phyloP scores from a whole-genome alignment of 2,797 vertebrate species.

The Mormyrus hasselquistii region DNA sequence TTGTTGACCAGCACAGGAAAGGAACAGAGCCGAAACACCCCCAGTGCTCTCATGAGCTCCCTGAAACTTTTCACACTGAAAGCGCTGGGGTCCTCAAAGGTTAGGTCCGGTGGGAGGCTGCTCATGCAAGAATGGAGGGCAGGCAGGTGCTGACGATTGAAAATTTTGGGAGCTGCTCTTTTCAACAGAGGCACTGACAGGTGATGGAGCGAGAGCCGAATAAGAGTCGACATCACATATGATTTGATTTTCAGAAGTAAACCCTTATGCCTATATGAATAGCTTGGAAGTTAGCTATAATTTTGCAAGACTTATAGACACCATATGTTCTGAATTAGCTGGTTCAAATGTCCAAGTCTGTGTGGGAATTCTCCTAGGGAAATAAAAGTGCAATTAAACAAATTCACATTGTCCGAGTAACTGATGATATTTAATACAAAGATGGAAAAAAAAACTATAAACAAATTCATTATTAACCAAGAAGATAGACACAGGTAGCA shows the following conservation, averaged over 20 bases:
- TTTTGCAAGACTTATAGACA: not conserved
- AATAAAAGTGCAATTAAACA: not conserved
- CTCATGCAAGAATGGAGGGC: not conserved
- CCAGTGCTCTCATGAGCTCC: slow-evolving; percentile 68
- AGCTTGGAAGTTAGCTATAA: not conserved
- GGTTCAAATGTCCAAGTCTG: not conserved
- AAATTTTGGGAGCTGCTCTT: slow-evolving; percentile 24
- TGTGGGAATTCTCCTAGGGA: not conserved
- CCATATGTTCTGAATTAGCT: not conserved
- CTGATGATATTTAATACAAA: not conserved
- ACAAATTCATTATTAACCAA: not conserved
- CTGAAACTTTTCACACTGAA: slow-evolving; percentile 68
- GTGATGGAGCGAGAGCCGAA: slow-evolving; percentile 34
- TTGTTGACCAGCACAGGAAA: slow-evolving; percentile 70
- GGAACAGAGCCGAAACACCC: slow-evolving; percentile 72
- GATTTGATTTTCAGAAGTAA: not conserved
- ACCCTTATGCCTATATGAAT: not conserved
- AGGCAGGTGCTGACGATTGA: not conserved
- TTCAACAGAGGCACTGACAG: slow-evolving; percentile 40
- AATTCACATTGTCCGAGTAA: not conserved
- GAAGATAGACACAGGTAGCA: not conserved
- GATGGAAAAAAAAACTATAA: not conserved
- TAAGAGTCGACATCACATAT: slow-evolving; percentile 38
- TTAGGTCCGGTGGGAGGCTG: slow-evolving; percentile 36
- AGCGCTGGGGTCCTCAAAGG: slow-evolving; percentile 67